phyloP scores from a whole-genome alignment of 2,797 vertebrate species.

The Distichodus sexfasciatus region DNA sequence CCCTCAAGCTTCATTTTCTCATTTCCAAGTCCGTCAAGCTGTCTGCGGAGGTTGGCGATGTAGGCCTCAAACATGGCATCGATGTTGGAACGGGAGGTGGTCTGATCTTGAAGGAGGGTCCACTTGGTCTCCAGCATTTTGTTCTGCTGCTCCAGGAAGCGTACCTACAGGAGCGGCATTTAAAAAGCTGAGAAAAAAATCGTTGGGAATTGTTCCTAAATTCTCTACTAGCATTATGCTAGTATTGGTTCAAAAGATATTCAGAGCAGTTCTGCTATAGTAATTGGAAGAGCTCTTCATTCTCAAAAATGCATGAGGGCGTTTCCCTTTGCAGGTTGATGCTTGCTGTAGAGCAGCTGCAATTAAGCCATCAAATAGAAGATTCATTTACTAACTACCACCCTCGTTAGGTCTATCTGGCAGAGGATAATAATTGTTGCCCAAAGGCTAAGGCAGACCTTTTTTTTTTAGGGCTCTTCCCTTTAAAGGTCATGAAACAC shows the following conservation, averaged over 20 bases:
- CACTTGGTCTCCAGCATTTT: constrained; percentile 81
- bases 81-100: constrained; percentile 71
- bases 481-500: constrained; percentile 15
- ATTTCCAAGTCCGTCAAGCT: constrained; percentile 73
- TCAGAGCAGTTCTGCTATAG: neutral
- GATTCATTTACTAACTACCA: constrained; percentile 16
- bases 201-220: neutral
- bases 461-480: neutral
- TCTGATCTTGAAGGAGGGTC: constrained; percentile 77
- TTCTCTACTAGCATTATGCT: too few species aligned
- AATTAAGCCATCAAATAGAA: neutral
- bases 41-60: constrained; percentile 73
- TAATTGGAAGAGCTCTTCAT: neutral
- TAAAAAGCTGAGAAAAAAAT: neutral
- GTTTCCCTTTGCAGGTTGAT: neutral
- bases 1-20: constrained; percentile 74
- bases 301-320: neutral
- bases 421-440: neutral
- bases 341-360: constrained; percentile 9
- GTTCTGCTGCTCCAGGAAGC: constrained; percentile 80
- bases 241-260: too few species aligned
- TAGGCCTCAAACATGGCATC: constrained; percentile 74
- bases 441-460: neutral
- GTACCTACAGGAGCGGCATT: constrained; percentile 57
- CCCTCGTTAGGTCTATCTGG: neutral